Evolutionary conservation across 2,888 invertebrate species (phyloP), one percentile per base, ranked within the genome.

Genomic region (Andrena bucephala): DNA sequence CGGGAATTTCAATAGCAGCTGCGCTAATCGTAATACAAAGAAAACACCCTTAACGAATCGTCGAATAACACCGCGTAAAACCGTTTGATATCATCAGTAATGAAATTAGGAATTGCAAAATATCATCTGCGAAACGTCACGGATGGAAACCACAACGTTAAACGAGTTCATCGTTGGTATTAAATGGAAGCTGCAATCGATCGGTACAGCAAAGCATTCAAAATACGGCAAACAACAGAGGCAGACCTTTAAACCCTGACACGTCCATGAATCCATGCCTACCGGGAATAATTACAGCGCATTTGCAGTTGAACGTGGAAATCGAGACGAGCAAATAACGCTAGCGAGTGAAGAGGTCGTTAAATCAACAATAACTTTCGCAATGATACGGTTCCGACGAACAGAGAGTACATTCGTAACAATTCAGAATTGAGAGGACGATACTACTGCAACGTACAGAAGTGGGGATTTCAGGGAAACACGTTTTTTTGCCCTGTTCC

Each of bases 261-360:
- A 54, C 10, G 48, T 50, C 59, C 66, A 54, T 63, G 67, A 50
- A 36, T 33, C 54, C 57, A 67, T 54, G 50, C 59, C 70, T 20
- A 48, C 20, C 66, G 62, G 50, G 57, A 75, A 72, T 68, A 83
- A 83, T 76, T 75, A 63, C 81, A 33, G 42, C 29, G 27, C 27
- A 68, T 69, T 77, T 48, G 48, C 54, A 48, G 50, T 24, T 57
- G 54, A 29, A 50, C 59, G 33, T 20, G 62, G 36, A 33, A 70
- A 81, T 77, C 27, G 52, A 29, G 66, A 24, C 42, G 54, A 72
- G 70, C 66, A 70, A 81, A 73, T 42, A 33, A 13, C 13, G 16
- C n/a, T 20, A 42, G 0, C 4, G 20, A 13, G 6, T 63, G 63
- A 71, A 52, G 29, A 59, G 77, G 27, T 67, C 70, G 52, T 71